A percentile compares a stretch with the other conserved stretches of the same genome.
Conservation (phyloP, 2,797 vertebrate species). For the Hozukius guyotensis region DNA sequence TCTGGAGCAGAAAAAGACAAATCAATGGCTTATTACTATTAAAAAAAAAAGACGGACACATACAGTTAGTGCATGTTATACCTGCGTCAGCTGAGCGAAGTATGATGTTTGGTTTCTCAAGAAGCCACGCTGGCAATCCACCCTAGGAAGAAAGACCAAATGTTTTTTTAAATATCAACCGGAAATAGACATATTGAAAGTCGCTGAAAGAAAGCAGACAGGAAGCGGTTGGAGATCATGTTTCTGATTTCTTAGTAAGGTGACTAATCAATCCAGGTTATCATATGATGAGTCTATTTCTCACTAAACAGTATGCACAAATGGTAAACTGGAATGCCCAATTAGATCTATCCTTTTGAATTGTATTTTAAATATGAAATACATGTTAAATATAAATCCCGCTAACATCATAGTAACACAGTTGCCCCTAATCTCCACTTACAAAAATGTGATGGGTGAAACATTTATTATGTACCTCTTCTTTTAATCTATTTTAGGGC, state of each 20-base stretch:
- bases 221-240: neutral
- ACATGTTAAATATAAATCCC: too few relatives aligned
- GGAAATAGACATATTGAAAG: neutral
- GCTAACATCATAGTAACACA: too few relatives aligned
- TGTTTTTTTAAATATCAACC: neutral
- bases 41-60: neutral
- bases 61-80: slow-evolving; percentile 48
- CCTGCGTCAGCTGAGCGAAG: slow-evolving; percentile 91
- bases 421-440: too few relatives aligned
- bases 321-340: neutral
- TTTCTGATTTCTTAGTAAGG: neutral
- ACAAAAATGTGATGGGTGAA: neutral
- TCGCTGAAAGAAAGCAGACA: neutral
- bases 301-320: neutral
- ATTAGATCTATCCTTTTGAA: neutral
- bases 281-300: neutral
- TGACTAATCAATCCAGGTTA: neutral
- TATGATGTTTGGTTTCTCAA: slow-evolving; percentile 88
- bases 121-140: slow-evolving; percentile 94
- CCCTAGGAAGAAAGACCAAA: slow-evolving; percentile 81
- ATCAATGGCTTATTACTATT: neutral
- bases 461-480: neutral
- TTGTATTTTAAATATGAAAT: neutral
- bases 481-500: too few relatives aligned
- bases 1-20: slow-evolving; percentile 74